A percentile compares a stretch with the other conserved stretches of the same genome.
Conservation (phyloP, 1,140 invertebrate genomes). For the Melipona quadrifasciata region DNA sequence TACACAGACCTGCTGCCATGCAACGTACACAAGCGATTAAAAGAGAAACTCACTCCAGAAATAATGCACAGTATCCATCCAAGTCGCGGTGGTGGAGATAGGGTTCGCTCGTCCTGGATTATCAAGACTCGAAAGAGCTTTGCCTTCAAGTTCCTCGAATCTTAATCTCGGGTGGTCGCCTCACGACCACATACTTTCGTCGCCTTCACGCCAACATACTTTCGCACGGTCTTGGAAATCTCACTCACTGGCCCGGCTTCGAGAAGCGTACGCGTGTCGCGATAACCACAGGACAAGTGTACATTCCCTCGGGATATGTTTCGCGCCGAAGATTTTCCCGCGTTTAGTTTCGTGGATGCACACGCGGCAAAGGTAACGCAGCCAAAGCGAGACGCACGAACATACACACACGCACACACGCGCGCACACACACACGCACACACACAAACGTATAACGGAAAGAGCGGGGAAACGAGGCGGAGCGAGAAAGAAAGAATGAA, state of each 20-base stretch:
- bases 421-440: not conserved
- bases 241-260: conserved; percentile 49
- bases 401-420: conserved; percentile 12
- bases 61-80: conserved; percentile 83
- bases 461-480: not conserved
- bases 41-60: conserved; percentile 80
- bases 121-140: conserved; percentile 31
- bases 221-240: conserved; percentile 11
- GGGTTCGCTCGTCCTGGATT: conserved; percentile 56
- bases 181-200: conserved; percentile 7
- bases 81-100: conserved; percentile 66
- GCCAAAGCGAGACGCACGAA: conserved; percentile 34
- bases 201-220: not conserved
- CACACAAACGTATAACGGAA: conserved; percentile 4
- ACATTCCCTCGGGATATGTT: conserved; percentile 44
- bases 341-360: conserved; percentile 50
- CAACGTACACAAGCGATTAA: conserved; percentile 46
- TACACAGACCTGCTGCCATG: not conserved
- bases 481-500: not conserved
- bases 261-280: conserved; percentile 44
- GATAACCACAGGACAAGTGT: conserved; percentile 25
- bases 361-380: conserved; percentile 40
- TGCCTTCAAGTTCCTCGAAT: conserved; percentile 33
- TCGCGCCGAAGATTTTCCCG: conserved; percentile 58
- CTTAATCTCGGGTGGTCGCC: conserved; percentile 36